phyloP scores from a whole-genome alignment of 2,113 vertebrate genomes.

The Prolemur simus region DNA sequence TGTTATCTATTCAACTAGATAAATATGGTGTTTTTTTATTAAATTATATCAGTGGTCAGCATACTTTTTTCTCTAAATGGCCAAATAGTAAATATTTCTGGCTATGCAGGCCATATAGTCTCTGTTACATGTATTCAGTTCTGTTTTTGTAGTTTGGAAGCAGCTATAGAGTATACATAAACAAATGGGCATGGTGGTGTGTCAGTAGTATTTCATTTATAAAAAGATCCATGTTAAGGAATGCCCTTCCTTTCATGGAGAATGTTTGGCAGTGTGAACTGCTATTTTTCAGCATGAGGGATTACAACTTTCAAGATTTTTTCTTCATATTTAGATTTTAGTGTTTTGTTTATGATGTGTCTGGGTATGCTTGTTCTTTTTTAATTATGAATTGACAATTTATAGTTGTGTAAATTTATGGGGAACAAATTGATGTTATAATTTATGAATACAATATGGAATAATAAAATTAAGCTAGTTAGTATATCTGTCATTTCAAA shows the following conservation, averaged over 20 bases:
- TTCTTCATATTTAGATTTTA: neutral
- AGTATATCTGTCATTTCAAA: neutral
- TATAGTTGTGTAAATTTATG: neutral
- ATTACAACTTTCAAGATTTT: neutral
- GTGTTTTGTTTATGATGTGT: neutral
- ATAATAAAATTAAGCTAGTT: neutral
- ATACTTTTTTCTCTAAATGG: neutral
- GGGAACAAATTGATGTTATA: neutral
- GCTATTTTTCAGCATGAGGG: neutral
- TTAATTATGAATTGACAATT: neutral
- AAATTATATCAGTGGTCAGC: neutral
- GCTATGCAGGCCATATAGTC: neutral
- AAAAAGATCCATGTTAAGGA: neutral
- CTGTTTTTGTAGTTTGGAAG: neutral
- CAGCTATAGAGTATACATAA: neutral
- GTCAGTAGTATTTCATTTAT: neutral
- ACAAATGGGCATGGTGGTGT: neutral
- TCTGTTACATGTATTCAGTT: neutral
- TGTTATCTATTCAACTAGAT: neutral
- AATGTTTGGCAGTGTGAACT: neutral
- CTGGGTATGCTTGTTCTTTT: neutral
- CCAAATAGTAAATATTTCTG: neutral
- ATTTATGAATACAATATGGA: neutral
- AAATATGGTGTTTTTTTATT: neutral
- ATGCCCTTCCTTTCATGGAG: neutral